phyloP scores from a whole-genome alignment of 2,888 invertebrate species.

The Chalcosyrphus nemorum region DNA sequence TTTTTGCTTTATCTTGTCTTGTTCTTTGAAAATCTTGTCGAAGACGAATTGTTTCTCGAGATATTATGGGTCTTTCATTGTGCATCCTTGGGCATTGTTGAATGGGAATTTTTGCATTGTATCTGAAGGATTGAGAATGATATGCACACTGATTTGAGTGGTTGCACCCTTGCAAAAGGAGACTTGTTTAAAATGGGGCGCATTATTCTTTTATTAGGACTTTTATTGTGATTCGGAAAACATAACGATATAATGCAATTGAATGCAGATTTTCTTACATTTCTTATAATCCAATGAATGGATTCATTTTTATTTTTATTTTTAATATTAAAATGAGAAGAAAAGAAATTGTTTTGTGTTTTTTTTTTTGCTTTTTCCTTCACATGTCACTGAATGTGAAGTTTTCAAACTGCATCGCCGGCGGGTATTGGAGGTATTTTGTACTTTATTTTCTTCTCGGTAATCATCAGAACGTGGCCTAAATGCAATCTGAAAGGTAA shows the following conservation, averaged over 20 bases:
- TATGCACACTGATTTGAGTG: neutral
- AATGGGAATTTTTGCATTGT: slow-evolving; percentile 20
- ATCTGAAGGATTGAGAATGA: neutral
- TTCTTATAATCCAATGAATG: slow-evolving; percentile 20
- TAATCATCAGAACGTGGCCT: too few relatives aligned
- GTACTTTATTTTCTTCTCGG: too few relatives aligned
- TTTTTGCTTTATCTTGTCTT: slow-evolving; percentile 57
- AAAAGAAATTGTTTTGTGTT: too few relatives aligned
- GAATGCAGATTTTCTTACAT: slow-evolving; percentile 33
- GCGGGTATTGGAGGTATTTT: neutral
- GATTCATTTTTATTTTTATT: neutral
- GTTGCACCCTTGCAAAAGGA: slow-evolving; percentile 44
- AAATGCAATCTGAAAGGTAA: too few relatives aligned
- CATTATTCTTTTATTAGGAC: slow-evolving; percentile 48
- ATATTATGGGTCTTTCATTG: slow-evolving; percentile 37
- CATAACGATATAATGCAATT: slow-evolving; percentile 52
- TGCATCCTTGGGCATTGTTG: slow-evolving; percentile 50
- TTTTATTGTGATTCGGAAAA: slow-evolving; percentile 45
- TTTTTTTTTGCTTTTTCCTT: too few relatives aligned
- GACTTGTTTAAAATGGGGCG: slow-evolving; percentile 8
- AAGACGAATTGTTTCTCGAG: slow-evolving; percentile 33
- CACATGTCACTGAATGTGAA: neutral
- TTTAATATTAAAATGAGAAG: slow-evolving; percentile 8
- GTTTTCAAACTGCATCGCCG: neutral
- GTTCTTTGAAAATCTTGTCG: slow-evolving; percentile 22